A percentile compares a stretch with the other conserved stretches of the same genome.
Conservation (phyloP, 2,113 vertebrate genomes). For the Halcyon senegalensis region DNA sequence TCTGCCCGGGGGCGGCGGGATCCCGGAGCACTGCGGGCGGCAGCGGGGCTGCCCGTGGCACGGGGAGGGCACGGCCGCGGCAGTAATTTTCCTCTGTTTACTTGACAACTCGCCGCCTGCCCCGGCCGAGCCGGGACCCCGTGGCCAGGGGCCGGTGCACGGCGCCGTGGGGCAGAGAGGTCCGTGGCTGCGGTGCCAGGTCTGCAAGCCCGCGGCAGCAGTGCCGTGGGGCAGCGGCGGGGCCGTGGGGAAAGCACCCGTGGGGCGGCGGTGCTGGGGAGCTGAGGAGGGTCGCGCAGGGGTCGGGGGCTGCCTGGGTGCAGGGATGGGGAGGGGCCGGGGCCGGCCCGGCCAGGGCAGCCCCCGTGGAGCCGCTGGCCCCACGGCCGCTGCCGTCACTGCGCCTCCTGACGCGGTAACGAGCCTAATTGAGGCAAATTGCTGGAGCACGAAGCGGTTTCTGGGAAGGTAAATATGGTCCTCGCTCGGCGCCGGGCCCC, state of each 20-base stretch:
- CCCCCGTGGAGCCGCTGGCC: background rate
- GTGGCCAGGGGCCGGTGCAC: rapidly evolving
- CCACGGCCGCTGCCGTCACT: background rate
- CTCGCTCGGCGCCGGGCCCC: background rate
- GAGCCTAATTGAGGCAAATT: conserved; percentile 63
- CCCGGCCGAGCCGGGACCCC: rapidly evolving
- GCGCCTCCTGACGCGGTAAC: conserved; percentile 17
- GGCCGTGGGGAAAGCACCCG: rapidly evolving
- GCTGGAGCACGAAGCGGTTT: conserved; percentile 46
- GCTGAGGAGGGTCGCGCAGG: background rate
- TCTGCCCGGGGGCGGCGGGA: rapidly evolving
- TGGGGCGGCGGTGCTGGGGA: too few relatives aligned
- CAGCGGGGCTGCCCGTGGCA: rapidly evolving
- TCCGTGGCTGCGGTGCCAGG: too few relatives aligned
- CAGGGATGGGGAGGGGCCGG: background rate
- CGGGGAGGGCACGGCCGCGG: rapidly evolving
- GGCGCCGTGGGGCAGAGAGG: rapidly evolving
- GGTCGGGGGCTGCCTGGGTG: background rate
- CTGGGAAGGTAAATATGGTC: conserved; percentile 65
- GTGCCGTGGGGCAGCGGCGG: too few relatives aligned
- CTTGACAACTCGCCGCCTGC: background rate
- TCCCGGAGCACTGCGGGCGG: rapidly evolving
- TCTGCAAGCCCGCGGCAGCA: too few relatives aligned
- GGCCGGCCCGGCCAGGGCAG: background rate
- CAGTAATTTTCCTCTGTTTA: conserved; percentile 50